These are phyloP conservation scores for Eurosta solidaginis DNA, from an alignment of 1,140 invertebrate species.

Conservation along the genomic window DNA sequence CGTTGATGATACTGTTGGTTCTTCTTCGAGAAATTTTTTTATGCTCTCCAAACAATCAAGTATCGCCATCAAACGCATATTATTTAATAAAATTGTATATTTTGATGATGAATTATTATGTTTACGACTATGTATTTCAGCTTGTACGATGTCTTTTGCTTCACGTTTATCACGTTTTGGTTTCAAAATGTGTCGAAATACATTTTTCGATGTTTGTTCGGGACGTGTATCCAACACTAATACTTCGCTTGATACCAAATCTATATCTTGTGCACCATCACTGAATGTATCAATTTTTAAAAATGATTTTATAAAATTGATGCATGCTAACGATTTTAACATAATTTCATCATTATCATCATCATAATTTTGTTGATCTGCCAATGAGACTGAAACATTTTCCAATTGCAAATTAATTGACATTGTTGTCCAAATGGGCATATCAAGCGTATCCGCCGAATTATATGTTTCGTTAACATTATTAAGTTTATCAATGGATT, in stretches of 20 bases:
- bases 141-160: slow-evolving; percentile 73
- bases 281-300: slow-evolving; percentile 83
- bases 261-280: slow-evolving; percentile 88
- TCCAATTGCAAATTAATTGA: slow-evolving; percentile 83
- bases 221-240: slow-evolving; percentile 75
- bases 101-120: slow-evolving; percentile 72
- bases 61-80: slow-evolving; percentile 92
- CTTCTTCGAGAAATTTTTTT: slow-evolving; percentile 74
- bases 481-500: slow-evolving; percentile 47
- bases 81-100: slow-evolving; percentile 91
- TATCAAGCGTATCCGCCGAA: background rate
- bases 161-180: slow-evolving; percentile 66
- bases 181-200: slow-evolving; percentile 88
- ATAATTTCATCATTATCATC: background rate
- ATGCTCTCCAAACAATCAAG: slow-evolving; percentile 92
- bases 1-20: slow-evolving; percentile 36
- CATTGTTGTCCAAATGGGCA: slow-evolving; percentile 71
- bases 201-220: slow-evolving; percentile 66
- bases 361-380: background rate
- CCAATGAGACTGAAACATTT: slow-evolving; percentile 71
- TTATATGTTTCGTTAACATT: slow-evolving; percentile 36
- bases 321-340: slow-evolving; percentile 70
- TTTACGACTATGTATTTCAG: slow-evolving; percentile 81
- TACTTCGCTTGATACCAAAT: slow-evolving; percentile 92
- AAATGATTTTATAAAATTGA: slow-evolving; percentile 91